A percentile compares a stretch with the other conserved stretches of the same genome.
These are phyloP conservation scores for Seira ritae DNA, from an alignment of 2,888 invertebrate genomes.

Conservation along the genomic window DNA sequence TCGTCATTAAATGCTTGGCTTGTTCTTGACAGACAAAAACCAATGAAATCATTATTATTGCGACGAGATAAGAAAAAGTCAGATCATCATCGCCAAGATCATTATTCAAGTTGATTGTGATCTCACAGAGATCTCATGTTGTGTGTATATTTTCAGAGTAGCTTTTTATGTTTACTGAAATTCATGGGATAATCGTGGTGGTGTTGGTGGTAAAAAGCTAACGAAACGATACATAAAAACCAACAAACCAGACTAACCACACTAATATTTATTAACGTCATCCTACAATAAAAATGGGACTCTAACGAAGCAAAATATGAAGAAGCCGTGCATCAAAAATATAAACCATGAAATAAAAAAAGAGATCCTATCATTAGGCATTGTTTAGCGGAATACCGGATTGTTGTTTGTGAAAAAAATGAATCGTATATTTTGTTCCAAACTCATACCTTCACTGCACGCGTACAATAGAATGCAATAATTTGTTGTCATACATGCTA, in stretches of 20 bases:
- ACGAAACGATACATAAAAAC: constrained; percentile 58
- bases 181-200: constrained; percentile 7
- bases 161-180: constrained; percentile 3
- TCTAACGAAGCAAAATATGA: constrained; percentile 21
- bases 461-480: neutral
- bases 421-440: neutral
- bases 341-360: constrained; percentile 23
- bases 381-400: constrained; percentile 36
- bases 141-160: neutral
- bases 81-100: constrained; percentile 27
- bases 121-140: constrained; percentile 1
- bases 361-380: constrained; percentile 50
- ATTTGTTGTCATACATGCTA: too few relatives aligned
- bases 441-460: neutral
- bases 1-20: constrained; percentile 40
- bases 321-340: neutral
- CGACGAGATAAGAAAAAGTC: constrained; percentile 10
- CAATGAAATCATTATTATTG: constrained; percentile 20
- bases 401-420: neutral
- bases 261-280: constrained; percentile 65
- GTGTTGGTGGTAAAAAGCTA: constrained; percentile 47
- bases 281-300: constrained; percentile 16
- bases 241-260: constrained; percentile 64
- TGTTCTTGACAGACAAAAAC: constrained; percentile 29
- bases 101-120: constrained; percentile 24